Percentiles rank a stretch among this genome's conserved stretches.
These are phyloP conservation scores for Pedicia rivosa DNA, from an alignment of 2,888 invertebrate species.

Conservation along the genomic window DNA sequence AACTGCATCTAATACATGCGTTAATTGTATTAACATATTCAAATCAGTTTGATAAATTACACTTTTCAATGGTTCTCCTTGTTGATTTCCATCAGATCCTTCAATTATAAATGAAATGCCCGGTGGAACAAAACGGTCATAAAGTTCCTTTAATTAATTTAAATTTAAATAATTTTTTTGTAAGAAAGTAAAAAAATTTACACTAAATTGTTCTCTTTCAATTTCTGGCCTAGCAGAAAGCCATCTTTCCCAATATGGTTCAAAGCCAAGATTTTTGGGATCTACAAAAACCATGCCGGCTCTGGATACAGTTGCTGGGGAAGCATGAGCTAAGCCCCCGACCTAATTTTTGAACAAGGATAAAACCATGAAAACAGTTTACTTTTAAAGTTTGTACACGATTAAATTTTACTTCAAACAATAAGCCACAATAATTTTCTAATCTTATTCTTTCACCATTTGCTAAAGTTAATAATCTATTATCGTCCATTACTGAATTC, in stretches of 20 bases:
- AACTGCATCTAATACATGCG: conserved; percentile 62
- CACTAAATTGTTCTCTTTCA: conserved; percentile 32
- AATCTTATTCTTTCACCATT: conserved; percentile 80
- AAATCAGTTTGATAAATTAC: conserved; percentile 73
- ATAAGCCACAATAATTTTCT: conserved; percentile 60
- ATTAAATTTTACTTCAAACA: no score
- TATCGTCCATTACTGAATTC: conserved; percentile 96
- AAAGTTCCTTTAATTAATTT: conserved; percentile 36
- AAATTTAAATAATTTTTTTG: conserved; percentile 27
- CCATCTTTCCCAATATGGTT: conserved; percentile 82
- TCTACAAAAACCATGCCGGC: conserved; percentile 92
- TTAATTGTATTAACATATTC: conserved; percentile 75
- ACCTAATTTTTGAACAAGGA: conserved; percentile 47
- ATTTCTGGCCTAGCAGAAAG: conserved; percentile 36
- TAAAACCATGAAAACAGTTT: no score
- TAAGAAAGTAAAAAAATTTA: conserved; percentile 5
- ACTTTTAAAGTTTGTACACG: no score
- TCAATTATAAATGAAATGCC: conserved; percentile 57
- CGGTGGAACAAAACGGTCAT: conserved; percentile 58
- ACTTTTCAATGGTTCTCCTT: conserved; percentile 55
- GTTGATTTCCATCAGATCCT: conserved; percentile 55
- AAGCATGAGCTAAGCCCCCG: conserved; percentile 75
- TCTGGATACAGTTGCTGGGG: conserved; percentile 82
- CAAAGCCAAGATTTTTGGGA: conserved; percentile 75
- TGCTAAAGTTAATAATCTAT: conserved; percentile 72